Percentiles rank a stretch among this genome's conserved stretches.
phyloP scores from a whole-genome alignment of 53 echinoderm and acorn worm genomes.

The Zoroaster sp. region DNA sequence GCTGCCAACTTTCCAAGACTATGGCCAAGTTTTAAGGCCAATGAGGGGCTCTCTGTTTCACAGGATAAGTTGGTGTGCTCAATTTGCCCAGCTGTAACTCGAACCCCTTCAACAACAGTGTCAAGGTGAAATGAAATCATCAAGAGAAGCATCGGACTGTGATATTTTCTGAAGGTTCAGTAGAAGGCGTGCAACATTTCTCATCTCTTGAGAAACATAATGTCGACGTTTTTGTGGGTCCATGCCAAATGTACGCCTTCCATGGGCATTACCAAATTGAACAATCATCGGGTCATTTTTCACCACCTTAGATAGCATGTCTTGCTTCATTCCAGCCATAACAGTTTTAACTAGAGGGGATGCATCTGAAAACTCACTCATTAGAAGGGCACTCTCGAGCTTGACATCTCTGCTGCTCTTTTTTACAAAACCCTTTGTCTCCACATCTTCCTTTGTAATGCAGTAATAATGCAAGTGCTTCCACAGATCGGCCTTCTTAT shows the following conservation, averaged over 20 bases:
- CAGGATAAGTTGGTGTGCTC: not conserved
- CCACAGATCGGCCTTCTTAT: not conserved
- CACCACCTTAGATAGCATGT: not conserved
- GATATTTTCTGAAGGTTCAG: not conserved
- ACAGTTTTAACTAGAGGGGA: not conserved
- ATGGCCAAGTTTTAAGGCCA: not conserved
- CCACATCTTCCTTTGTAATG: not conserved
- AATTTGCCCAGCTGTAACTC: not conserved
- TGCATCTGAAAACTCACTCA: not conserved
- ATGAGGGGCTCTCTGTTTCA: not conserved
- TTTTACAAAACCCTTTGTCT: not conserved
- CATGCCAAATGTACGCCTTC: not conserved
- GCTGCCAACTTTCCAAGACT: not conserved
- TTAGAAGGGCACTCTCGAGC: constrained; percentile 13
- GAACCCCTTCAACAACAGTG: not conserved
- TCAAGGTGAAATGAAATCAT: not conserved
- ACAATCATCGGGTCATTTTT: constrained; percentile 6
- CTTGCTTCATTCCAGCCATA: not conserved
- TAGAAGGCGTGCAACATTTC: not conserved
- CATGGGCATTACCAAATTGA: constrained; percentile 27
- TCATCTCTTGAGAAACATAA: constrained; percentile 37
- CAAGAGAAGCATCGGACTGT: not conserved
- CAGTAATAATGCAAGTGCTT: not conserved
- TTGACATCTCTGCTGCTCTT: not conserved
- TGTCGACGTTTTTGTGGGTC: constrained; percentile 17